These are phyloP conservation scores for Austrolebias charrua DNA, from an alignment of 2,797 vertebrate species.

Conservation along the genomic window DNA sequence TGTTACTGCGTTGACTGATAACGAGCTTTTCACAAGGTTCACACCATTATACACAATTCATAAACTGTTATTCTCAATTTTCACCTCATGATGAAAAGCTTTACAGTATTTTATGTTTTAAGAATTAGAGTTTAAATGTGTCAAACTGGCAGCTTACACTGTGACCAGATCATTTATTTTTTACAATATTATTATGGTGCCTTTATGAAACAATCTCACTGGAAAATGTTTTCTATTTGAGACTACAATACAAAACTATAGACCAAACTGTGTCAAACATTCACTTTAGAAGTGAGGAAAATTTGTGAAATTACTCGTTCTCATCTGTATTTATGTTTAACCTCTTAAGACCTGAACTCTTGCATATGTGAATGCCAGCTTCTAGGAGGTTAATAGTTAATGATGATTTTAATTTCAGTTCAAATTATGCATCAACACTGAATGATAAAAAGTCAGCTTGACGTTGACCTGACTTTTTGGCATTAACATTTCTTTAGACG, in stretches of 20 bases:
- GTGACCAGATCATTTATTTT: no score
- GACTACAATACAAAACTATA: not conserved
- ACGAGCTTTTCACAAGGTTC: constrained; percentile 5
- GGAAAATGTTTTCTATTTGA: not conserved
- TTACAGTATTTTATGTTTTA: not conserved
- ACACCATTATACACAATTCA: not conserved
- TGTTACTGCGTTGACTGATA: constrained; percentile 11
- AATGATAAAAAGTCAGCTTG: no score
- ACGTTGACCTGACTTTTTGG: no score
- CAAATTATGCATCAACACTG: no score
- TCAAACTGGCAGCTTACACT: not conserved
- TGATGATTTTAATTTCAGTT: no score
- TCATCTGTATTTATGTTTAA: not conserved
- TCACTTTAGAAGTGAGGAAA: not conserved
- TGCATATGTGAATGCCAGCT: no score
- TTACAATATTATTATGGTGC: not conserved
- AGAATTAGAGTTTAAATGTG: not conserved
- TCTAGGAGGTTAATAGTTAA: no score
- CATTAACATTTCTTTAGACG: no score
- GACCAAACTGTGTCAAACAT: not conserved
- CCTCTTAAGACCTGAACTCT: no score
- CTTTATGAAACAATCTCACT: no score
- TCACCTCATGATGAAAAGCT: not conserved
- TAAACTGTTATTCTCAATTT: not conserved
- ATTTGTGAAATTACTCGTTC: not conserved